A percentile compares a stretch with the other conserved stretches of the same genome.
phyloP scores from a whole-genome alignment of 2,113 vertebrate genomes.

The Tetrax tetrax region DNA sequence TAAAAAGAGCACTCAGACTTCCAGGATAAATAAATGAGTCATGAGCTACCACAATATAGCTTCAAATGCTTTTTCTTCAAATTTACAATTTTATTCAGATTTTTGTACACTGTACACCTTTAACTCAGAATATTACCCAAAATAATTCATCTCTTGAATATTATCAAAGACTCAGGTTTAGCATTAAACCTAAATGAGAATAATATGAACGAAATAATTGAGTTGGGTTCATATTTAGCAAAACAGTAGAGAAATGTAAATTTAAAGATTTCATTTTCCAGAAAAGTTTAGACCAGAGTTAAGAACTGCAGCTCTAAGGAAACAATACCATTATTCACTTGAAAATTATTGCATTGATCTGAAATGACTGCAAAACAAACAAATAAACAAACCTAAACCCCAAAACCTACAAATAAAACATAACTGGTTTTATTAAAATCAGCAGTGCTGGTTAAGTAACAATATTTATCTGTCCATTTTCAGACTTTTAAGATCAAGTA shows the following conservation, averaged over 20 bases:
- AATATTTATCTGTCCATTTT: neutral
- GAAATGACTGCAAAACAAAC: neutral
- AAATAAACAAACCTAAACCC: neutral
- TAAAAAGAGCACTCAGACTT: neutral
- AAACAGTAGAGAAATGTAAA: neutral
- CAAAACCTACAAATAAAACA: neutral
- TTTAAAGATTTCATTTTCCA: neutral
- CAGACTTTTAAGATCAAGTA: neutral
- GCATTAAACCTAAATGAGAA: neutral
- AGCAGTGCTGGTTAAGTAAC: neutral
- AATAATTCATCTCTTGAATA: neutral
- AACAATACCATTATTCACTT: neutral
- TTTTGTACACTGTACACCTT: neutral
- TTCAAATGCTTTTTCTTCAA: neutral
- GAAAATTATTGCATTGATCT: neutral
- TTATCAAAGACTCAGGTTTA: neutral
- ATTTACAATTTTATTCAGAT: neutral
- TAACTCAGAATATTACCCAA: neutral
- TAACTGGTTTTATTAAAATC: neutral
- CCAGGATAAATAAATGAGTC: neutral
- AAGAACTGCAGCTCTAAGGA: neutral
- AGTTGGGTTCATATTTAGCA: neutral
- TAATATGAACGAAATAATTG: neutral
- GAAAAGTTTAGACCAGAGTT: neutral
- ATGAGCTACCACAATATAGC: neutral